Conservation (phyloP, 2,888 invertebrate genomes). For the Oasisia sp. region DNA sequence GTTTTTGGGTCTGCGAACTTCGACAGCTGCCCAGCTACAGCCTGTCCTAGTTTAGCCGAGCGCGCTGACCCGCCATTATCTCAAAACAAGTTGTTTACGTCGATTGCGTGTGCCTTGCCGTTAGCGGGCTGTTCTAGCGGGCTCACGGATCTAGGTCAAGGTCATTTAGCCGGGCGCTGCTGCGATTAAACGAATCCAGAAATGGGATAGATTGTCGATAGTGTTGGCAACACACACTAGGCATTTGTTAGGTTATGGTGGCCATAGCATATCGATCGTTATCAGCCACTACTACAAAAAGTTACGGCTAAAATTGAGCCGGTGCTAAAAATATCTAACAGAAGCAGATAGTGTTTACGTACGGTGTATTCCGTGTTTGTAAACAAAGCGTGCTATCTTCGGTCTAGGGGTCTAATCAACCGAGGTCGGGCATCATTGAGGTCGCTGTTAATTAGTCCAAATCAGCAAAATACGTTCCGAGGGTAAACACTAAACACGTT, state of each 20-base stretch:
- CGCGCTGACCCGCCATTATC: not conserved
- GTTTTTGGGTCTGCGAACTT: not conserved
- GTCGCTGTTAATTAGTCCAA: not conserved
- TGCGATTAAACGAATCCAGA: not conserved
- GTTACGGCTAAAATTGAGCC: not conserved
- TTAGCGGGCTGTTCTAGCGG: not conserved
- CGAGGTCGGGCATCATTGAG: not conserved
- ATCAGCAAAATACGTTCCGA: not conserved
- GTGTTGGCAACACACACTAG: not conserved
- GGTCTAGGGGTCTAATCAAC: not conserved
- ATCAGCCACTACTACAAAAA: not conserved
- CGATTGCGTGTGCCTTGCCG: not conserved
- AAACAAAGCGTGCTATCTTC: not conserved
- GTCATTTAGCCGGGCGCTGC: not conserved
- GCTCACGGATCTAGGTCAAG: not conserved
- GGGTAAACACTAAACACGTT: not conserved
- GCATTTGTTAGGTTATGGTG: not conserved
- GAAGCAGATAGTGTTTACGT: not conserved
- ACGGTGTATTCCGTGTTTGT: not conserved
- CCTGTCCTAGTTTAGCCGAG: not conserved
- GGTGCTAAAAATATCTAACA: not conserved
- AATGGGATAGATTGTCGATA: not conserved
- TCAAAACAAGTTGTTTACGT: constrained; percentile 12
- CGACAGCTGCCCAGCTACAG: not conserved
- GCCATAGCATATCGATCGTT: not conserved